A percentile compares a stretch with the other conserved stretches of the same genome.
These are phyloP conservation scores for Ptyas mucosa DNA, from an alignment of 2,113 vertebrate species.

Conservation along the genomic window DNA sequence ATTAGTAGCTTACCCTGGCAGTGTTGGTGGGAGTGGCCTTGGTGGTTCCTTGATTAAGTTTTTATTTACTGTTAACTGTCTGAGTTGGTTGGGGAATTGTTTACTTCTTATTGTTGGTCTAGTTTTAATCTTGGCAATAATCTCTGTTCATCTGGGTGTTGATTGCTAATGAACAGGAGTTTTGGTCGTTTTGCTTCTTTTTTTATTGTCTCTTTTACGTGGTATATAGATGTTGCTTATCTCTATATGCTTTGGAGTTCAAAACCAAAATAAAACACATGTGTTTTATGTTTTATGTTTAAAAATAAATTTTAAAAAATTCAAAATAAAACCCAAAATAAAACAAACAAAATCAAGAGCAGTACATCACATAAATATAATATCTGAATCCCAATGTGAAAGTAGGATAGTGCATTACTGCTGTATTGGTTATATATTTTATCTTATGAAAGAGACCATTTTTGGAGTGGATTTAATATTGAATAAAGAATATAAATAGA, in stretches of 20 bases:
- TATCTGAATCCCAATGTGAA: not conserved
- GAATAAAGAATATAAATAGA: not conserved
- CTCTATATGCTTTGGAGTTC: not conserved
- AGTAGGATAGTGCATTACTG: not conserved
- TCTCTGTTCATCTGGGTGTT: not conserved
- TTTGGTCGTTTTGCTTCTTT: not conserved
- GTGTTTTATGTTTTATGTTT: too few species aligned
- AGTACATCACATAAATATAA: not conserved
- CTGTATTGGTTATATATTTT: not conserved
- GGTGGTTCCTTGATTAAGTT: not conserved
- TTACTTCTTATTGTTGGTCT: not conserved
- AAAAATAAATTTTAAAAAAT: too few species aligned
- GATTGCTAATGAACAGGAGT: not conserved
- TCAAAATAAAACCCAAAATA: too few species aligned
- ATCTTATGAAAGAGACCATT: not conserved
- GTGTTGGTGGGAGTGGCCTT: not conserved
- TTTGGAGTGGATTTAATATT: not conserved
- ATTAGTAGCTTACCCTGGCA: not conserved
- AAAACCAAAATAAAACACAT: conserved; percentile 1
- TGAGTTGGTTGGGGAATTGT: not conserved
- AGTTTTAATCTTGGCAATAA: not conserved
- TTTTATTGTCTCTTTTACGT: not conserved
- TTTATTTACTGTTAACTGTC: not conserved
- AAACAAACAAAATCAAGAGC: not conserved
- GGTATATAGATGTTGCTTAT: not conserved